phyloP scores from a whole-genome alignment of 2,888 invertebrate species.

The Ophion slaviceki region DNA sequence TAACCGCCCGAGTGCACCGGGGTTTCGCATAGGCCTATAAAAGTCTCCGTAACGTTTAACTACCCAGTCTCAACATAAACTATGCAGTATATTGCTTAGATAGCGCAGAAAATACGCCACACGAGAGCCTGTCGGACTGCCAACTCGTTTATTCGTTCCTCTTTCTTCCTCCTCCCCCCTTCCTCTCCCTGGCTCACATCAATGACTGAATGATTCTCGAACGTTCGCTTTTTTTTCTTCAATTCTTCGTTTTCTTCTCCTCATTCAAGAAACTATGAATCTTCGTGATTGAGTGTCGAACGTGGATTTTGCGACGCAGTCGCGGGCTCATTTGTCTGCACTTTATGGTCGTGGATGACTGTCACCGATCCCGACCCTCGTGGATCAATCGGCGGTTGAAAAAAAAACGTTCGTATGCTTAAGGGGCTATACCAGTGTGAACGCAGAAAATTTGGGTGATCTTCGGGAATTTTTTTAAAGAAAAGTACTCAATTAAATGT shows the following conservation, averaged over 20 bases:
- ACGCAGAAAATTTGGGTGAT: no score
- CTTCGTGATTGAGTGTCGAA: conserved; percentile 23
- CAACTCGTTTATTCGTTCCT: conserved; percentile 72
- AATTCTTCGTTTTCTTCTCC: neutral
- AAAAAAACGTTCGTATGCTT: neutral
- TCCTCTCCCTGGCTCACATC: conserved; percentile 27
- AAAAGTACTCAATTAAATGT: no score
- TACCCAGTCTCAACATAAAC: conserved; percentile 78
- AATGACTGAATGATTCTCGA: conserved; percentile 59
- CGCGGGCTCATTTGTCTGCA: neutral
- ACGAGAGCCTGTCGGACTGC: conserved; percentile 65
- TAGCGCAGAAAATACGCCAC: conserved; percentile 77
- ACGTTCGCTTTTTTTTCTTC: conserved; percentile 32
- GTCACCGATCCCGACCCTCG: neutral
- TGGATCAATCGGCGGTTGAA: neutral
- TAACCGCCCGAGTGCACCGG: conserved; percentile 73
- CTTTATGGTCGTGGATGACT: neutral
- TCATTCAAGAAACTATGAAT: neutral
- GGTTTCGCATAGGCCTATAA: conserved; percentile 78
- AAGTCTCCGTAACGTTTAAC: conserved; percentile 79
- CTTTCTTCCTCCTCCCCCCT: conserved; percentile 27
- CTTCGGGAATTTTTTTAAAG: no score
- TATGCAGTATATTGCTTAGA: conserved; percentile 79
- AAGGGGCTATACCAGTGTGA: no score
- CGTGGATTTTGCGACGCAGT: conserved; percentile 27